Conservation (phyloP, 2,888 invertebrate species). For the Leptogaster cylindrica region DNA sequence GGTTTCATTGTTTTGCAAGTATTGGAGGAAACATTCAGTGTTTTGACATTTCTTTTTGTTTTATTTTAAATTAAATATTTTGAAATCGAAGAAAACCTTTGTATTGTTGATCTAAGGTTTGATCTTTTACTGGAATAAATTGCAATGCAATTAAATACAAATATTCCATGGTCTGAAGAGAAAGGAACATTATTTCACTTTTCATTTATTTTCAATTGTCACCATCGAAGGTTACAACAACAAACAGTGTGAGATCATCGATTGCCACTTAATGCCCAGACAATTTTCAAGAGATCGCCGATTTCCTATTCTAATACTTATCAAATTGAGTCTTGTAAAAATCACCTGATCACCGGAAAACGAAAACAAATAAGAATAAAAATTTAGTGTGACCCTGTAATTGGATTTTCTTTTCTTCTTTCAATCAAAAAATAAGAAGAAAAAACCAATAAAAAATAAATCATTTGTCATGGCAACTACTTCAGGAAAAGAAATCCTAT, state of each 20-base stretch:
- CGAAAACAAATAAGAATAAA: too few relatives aligned
- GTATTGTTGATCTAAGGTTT: too few relatives aligned
- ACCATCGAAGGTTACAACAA: neutral
- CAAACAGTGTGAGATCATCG: neutral
- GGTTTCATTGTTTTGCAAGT: too few relatives aligned
- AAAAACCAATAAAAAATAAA: too few relatives aligned
- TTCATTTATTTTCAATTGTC: too few relatives aligned
- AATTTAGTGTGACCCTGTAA: slow-evolving; percentile 31
- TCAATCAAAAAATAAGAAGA: too few relatives aligned
- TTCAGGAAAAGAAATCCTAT: slow-evolving; percentile 17
- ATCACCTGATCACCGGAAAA: neutral
- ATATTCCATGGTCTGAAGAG: neutral
- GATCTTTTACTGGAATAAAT: too few relatives aligned
- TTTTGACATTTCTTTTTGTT: too few relatives aligned
- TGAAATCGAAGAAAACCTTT: too few relatives aligned
- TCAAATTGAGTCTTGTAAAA: too few relatives aligned
- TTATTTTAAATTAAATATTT: too few relatives aligned
- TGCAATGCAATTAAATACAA: neutral
- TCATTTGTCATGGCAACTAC: slow-evolving; percentile 31
- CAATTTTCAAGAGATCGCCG: neutral
- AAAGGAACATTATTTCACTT: neutral
- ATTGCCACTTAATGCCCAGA: neutral
- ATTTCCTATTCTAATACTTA: neutral
- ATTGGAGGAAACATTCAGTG: too few relatives aligned
- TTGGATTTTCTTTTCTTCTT: slow-evolving; percentile 36